Base-by-base conservation (phyloP, 2,888 invertebrate genomes). In the Dromius quadrimaculatus region DNA sequence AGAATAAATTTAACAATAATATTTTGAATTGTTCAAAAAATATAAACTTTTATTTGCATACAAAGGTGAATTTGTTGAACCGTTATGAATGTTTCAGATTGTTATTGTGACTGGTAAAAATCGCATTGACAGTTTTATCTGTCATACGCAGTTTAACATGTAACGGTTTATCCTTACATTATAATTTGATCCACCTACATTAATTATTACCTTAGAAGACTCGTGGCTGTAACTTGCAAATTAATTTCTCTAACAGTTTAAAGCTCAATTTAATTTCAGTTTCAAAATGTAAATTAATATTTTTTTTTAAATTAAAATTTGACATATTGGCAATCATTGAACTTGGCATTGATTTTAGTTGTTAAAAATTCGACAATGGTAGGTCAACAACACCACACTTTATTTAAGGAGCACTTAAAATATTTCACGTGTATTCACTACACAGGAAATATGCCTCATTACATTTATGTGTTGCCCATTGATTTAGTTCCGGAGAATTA, bases 291-390 rank as follows among this genome's bases (percentile, higher is more conserved):
- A n/a, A n/a, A n/a, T n/a, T n/a, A n/a, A n/a, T n/a, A n/a, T n/a
- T n/a, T n/a, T n/a, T n/a, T n/a, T n/a, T n/a, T n/a, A n/a, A n/a
- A n/a, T n/a, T n/a, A n/a, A n/a, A n/a, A n/a, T n/a, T n/a, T n/a
- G n/a, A n/a, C n/a, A n/a, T n/a, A n/a, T n/a, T n/a, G n/a, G n/a
- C n/a, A n/a, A n/a, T 34, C 4, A 36, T 38, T 36, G 61, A 61
- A 61, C 61, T 61, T 61, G 61, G 36, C 61, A 61, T 38, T 61
- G 61, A 34, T 61, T 34, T 61, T 11, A 2, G 57, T 57, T 28
- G 28, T 57, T 20, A 28, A 57, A 32, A 57, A 57, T 4, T 22
- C n/a, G 57, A 28, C 32, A 57, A 28, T 28, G 28, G 4, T 9
- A 57, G 57, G 57, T 57, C 57, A 57, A 57, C 57, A 57, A 38